Base-by-base conservation (phyloP, 2,797 vertebrate genomes). In the Crenichthys baileyi region DNA sequence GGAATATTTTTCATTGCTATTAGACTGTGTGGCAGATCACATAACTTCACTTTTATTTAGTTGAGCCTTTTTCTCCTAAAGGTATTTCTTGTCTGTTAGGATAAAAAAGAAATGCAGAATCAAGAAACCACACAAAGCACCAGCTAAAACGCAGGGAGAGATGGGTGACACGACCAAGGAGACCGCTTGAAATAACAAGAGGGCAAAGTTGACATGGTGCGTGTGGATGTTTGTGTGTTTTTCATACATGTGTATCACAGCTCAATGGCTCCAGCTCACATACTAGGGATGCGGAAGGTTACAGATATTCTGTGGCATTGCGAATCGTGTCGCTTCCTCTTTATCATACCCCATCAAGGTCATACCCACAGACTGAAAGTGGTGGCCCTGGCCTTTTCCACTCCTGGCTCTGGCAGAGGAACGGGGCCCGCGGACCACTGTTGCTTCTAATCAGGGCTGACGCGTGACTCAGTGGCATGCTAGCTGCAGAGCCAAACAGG, bases 371-470 rank as follows among this genome's bases (percentile, higher is more conserved):
- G 92, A 92, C 93, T 90, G 89, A 90, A 88, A 90, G 91, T 87
- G 90, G 92, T 93, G 91, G 93, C 94, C 92, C 92, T 91, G 91
- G 92, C 92, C 93, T 91, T 94, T 94, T 93, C 93, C 91, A 90
- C 93, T 94, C 79, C 90, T 92, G 93, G 91, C 93, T 93, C 91
- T 92, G 90, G 91, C 89, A 92, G 94, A 92, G 92, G 88, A 90
- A 91, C 58, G 87, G 86, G 91, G 91, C 93, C 94, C 77, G 88
- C 90, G 89, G 93, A 92, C 91, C 87, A 90, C 91, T 94, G 94
- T 92, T 94, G 94, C 94, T 95, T 95, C 94, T 96, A 96, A 96
- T 96, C 94, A 93, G 91, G 93, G 92, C 91, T 95, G 96, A 96
- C 92, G 94, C 86, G 93, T 96, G 96, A 96, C 95, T 96, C 95